Evolutionary conservation across 2,113 vertebrate genomes (phyloP), one percentile per base, ranked within the genome.

Genomic region (Xiphophorus maculatus): DNA sequence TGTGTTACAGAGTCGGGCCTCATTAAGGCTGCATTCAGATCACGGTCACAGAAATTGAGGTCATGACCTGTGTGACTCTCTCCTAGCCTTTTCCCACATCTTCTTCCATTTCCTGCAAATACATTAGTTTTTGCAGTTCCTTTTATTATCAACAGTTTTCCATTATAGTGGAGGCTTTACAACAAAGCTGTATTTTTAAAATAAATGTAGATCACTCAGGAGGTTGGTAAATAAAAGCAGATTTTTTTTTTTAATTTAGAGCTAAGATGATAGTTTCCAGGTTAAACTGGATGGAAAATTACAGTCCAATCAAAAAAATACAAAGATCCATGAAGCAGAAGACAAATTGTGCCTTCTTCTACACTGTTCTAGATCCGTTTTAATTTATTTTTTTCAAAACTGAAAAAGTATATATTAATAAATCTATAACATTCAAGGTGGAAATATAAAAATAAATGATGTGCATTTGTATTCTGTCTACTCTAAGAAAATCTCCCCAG

Each of bases 51-150:
- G 77, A 76, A 69, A 62, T 48, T 0, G 73, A 71, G 86, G 86
- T 90, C 89, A 91, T 60, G 64, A 40, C 66, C 11, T 17, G 40
- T 69, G 66, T 35, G 83, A 64, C 77, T 65, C 48, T 69, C 13
- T 37, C 74, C 71, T 72, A 64, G 30, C 42, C 76, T 77, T 73
- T 73, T 88, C 88, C 87, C 89, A 90, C 80, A 74, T 76, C 66
- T 64, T 76, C 48, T 62, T 79, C 66, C 66, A 85, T 78, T 90
- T 92, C 85, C 87, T 88, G 73, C 51, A 58, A 58, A 58, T 58
- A 11, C 51, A n/a, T 58, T 25, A 2, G 51, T 82, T 79, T 35
- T 22, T 73, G 32, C 79, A 87, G 76, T 67, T 70, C 75, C 32
- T 11, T 85, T 67, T 19, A 60, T 71, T 25, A 83, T 76, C 54